These are phyloP conservation scores for Chauna torquata DNA, from an alignment of 2,113 vertebrate genomes.

Conservation along the genomic window DNA sequence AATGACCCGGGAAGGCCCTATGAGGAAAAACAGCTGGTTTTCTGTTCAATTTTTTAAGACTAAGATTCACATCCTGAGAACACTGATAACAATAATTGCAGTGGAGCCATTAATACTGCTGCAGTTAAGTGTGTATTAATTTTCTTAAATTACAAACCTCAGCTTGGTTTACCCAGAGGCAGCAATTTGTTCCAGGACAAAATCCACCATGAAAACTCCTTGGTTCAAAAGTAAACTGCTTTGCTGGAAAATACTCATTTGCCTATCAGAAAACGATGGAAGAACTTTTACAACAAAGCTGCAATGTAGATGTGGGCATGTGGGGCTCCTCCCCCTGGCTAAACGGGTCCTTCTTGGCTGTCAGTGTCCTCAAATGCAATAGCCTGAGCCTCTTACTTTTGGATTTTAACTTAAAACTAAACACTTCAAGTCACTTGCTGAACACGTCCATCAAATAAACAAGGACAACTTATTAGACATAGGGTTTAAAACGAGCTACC, in stretches of 20 bases:
- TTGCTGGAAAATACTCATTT: background rate
- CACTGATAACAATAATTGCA: background rate
- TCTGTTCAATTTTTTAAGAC: background rate
- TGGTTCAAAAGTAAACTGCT: background rate
- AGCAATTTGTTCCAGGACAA: conserved; percentile 20
- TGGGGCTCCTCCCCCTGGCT: background rate
- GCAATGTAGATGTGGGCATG: rapidly evolving
- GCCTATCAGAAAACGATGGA: rapidly evolving
- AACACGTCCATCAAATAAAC: background rate
- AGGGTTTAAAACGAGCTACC: background rate
- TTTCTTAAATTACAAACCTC: background rate
- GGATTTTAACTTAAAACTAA: background rate
- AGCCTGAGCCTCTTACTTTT: background rate
- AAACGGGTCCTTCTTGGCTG: background rate
- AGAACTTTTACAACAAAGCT: background rate
- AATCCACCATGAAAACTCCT: background rate
- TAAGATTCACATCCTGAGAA: background rate
- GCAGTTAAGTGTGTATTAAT: background rate
- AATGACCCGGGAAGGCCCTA: background rate
- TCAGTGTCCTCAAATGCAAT: background rate
- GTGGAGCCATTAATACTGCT: background rate
- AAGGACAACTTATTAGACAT: background rate
- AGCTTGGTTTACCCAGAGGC: background rate
- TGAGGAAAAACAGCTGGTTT: background rate
- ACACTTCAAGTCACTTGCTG: background rate